Evolutionary conservation across 1,140 invertebrate species (phyloP).

Genomic region (Stratiolaelaps scimitus): DNA sequence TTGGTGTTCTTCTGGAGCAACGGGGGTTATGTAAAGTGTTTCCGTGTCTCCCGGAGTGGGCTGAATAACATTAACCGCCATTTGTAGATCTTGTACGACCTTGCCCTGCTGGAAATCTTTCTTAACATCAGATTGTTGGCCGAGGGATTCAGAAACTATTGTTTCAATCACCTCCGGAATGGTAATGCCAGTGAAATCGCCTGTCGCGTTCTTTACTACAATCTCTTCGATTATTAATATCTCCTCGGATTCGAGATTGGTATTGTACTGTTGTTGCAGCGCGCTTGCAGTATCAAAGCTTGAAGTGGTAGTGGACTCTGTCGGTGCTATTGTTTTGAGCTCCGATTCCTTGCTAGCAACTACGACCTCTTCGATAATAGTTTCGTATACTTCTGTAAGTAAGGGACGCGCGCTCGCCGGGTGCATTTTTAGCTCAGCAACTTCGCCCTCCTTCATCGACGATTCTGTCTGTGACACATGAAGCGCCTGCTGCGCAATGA

Average conservation of each 20-base stretch:
- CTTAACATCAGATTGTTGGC: neutral
- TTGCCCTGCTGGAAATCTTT: constrained; percentile 14
- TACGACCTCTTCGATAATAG: constrained; percentile 16
- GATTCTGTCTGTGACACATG: neutral
- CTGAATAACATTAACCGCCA: neutral
- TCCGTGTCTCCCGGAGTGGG: neutral
- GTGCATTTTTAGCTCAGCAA: neutral
- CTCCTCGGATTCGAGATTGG: constrained; percentile 1
- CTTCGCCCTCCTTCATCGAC: constrained; percentile 16
- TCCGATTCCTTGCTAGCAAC: constrained; percentile 4
- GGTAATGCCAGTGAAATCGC: constrained; percentile 3
- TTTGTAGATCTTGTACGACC: neutral
- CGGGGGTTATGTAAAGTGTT: neutral
- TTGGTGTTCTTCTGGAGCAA: neutral
- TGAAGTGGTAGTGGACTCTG: neutral
- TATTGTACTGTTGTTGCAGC: neutral
- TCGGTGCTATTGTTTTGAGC: neutral
- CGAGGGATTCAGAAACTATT: neutral
- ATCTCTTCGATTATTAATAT: constrained; percentile 7
- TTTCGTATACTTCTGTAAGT: neutral
- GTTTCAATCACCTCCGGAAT: constrained; percentile 12
- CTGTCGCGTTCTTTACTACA: neutral
- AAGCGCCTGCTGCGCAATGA: neutral
- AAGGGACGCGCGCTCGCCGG: neutral
- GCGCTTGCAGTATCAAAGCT: constrained; percentile 1